A percentile compares a stretch with the other conserved stretches of the same genome.
These are phyloP conservation scores for Pseudochirops corinnae DNA, from an alignment of 2,797 vertebrate species.

Conservation along the genomic window DNA sequence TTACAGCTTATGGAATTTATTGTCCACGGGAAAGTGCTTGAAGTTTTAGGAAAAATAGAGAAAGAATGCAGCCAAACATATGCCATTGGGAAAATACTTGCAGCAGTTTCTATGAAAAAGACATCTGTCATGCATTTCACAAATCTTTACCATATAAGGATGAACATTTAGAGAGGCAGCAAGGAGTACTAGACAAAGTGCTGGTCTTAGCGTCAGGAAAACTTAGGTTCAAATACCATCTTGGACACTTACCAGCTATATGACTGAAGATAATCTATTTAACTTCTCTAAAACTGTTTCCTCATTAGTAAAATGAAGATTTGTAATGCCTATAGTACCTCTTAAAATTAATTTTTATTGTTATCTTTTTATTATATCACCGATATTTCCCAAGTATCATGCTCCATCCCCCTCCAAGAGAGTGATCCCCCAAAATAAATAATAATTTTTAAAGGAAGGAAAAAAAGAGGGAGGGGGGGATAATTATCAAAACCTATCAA, in stretches of 20 bases:
- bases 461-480: not conserved
- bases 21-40: constrained; percentile 39
- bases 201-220: not conserved
- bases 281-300: not conserved
- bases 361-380: not conserved
- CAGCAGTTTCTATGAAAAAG: not conserved
- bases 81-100: not conserved
- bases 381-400: not conserved
- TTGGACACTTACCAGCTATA: not conserved
- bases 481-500: not conserved
- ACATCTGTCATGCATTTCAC: not conserved
- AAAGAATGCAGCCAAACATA: constrained; percentile 20
- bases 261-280: not conserved
- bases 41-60: constrained; percentile 58
- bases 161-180: not conserved
- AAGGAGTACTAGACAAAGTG: not conserved
- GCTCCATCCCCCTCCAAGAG: not conserved
- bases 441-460: not conserved
- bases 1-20: constrained; percentile 43
- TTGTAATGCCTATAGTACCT: not conserved
- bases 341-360: not conserved
- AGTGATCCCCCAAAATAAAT: not conserved
- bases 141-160: not conserved
- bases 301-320: not conserved
- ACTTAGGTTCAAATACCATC: not conserved